Evolutionary conservation across 2,888 invertebrate species (phyloP).

Genomic region (Linnaemya tessellans): DNA sequence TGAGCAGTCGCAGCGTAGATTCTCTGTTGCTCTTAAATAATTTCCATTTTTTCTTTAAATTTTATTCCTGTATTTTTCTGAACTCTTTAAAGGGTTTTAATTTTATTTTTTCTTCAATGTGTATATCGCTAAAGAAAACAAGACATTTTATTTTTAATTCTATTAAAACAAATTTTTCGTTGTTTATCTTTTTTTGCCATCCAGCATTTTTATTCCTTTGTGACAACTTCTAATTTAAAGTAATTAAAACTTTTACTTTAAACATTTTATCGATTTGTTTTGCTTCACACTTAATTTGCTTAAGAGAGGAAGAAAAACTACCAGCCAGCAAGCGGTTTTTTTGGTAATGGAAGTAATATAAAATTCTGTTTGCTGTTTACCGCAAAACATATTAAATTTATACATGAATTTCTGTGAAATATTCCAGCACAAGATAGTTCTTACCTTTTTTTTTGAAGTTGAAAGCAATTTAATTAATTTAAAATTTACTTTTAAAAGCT

Average conservation of each 20-base stretch:
- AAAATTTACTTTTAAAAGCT: too few relatives aligned
- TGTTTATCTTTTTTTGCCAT: background rate
- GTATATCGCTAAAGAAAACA: too few relatives aligned
- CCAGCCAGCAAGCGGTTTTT: background rate
- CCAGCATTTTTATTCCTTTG: background rate
- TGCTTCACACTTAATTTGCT: background rate
- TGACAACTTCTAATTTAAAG: constrained; percentile 19
- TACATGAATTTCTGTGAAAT: background rate
- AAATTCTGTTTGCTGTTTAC: background rate
- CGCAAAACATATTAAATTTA: background rate
- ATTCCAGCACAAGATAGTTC: background rate
- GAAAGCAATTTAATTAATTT: too few relatives aligned
- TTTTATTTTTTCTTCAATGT: too few relatives aligned
- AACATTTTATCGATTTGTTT: constrained; percentile 34
- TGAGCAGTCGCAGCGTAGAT: too few relatives aligned
- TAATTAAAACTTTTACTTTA: constrained; percentile 45
- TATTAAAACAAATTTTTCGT: background rate
- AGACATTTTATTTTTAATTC: background rate
- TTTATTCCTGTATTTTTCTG: too few relatives aligned
- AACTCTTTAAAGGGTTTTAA: too few relatives aligned
- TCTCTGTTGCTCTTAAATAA: too few relatives aligned
- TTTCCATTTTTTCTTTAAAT: too few relatives aligned
- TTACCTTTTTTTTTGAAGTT: too few relatives aligned
- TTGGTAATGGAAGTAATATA: background rate
- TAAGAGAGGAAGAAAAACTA: background rate